Evolutionary conservation across 2,797 vertebrate species (phyloP), one percentile per base, ranked within the genome.

Genomic region (Ptychadena robeensis): DNA sequence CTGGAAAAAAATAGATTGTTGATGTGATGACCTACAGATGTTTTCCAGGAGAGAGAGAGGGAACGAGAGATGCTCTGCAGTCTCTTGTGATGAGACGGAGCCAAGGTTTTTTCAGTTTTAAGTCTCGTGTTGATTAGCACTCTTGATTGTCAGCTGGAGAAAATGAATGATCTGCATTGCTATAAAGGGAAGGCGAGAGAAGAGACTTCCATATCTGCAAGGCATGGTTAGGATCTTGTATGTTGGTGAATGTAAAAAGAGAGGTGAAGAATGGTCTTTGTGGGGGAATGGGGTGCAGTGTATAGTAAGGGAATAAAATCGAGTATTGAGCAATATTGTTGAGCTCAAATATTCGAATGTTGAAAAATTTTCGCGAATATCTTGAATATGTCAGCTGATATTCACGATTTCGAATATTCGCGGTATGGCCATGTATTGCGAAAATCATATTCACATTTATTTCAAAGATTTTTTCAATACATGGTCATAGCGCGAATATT

Each of bases 21-120:
- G 79, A 44, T 69, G 76, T 59, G 64, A 79, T 71, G 67, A 8
- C 63, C 37, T 71, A 32, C 78, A 63, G 67, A 28, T 72, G 68
- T 80, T 64, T 72, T 77, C 61, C 74, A 77, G 37, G 2, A 4
- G 18, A 65, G 15, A 76, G n/a, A 48, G 44, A 48, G 15, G 22
- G 35, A 59, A 2, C 14, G 25, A 1, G 59, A 3, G 15, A 76
- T 76, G 73, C 35, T 76, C 73, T 76, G 59, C 73, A 64, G 34
- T 22, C 22, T 34, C 25, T 9, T 3, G 18, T 27, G 9, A 14
- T 4, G 71, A 30, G 9, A 4, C 1, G 15, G 9, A 32, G 31
- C 25, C 35, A n/a, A 8, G 37, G 73, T 63, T 27, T 61, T 25
- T 59, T 4, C 1, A 59, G 9, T 4, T 30, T 57, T 73, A 44